A percentile compares a stretch with the other conserved stretches of the same genome.
phyloP scores from a whole-genome alignment of 2,797 vertebrate genomes.

The Gymnothorax javanicus region DNA sequence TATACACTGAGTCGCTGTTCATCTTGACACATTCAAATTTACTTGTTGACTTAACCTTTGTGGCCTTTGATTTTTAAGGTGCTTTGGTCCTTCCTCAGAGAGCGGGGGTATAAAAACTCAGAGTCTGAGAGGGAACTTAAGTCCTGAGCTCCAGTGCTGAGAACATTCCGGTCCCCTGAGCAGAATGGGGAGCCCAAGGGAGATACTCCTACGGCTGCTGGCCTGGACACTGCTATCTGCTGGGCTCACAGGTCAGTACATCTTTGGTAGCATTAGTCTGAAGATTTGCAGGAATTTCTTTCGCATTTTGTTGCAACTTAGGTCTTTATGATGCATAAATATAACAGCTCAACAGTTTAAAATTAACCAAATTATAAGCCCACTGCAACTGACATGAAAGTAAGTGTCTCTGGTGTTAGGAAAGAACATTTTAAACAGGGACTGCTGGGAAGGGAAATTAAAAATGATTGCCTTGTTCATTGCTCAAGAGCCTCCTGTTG shows the following conservation, averaged over 20 bases:
- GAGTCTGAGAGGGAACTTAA: constrained; percentile 30
- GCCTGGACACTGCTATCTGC: constrained; percentile 56
- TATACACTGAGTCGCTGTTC: too few relatives aligned
- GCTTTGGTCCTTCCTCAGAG: constrained; percentile 34
- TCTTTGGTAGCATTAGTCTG: background rate
- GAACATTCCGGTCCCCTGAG: constrained; percentile 43
- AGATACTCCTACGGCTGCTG: constrained; percentile 48
- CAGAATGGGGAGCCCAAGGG: constrained; percentile 47
- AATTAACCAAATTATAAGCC: background rate
- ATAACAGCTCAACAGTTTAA: background rate
- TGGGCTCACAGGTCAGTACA: constrained; percentile 56
- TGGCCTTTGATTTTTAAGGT: constrained; percentile 49
- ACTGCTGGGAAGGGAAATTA: too few relatives aligned
- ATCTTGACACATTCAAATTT: constrained; percentile 28
- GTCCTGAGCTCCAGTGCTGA: constrained; percentile 45
- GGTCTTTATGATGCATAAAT: background rate
- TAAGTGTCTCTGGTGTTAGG: background rate
- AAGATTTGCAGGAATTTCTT: too few relatives aligned
- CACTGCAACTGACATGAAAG: background rate
- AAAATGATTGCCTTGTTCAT: too few relatives aligned
- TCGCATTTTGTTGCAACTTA: background rate
- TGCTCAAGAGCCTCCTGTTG: too few relatives aligned
- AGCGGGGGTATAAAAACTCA: constrained; percentile 61
- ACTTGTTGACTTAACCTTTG: constrained; percentile 46
- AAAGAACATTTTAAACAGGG: background rate